Evolutionary conservation across 2,797 vertebrate genomes (phyloP), one percentile per base, ranked within the genome.

Genomic region (Mionectes olivaceus): DNA sequence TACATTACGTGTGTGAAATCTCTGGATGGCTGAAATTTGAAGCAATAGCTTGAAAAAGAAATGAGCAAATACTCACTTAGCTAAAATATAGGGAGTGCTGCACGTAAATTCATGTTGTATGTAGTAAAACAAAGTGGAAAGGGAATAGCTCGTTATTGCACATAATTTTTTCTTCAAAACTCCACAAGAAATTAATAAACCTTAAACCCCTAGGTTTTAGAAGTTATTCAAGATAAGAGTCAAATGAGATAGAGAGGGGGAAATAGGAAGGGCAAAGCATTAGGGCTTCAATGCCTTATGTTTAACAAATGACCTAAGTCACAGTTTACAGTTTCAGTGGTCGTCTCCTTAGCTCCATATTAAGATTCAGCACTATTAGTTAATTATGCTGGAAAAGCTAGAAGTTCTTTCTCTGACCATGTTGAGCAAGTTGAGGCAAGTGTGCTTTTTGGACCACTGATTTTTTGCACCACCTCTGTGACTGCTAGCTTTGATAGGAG

Each of bases 111-210:
- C 27, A 18, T 12, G 50, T 91, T 94, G 87, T 39, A 69, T 93
- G 55, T 93, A 96, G 87, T 96, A 95, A 94, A 96, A 94, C 94
- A 96, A 93, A 90, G 95, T 90, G 85, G 94, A 93, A 97, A 83
- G 52, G 71, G 90, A 94, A 91, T 90, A 93, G 85, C 67, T 96
- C 73, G 55, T 91, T 90, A 91, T 80, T 91, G 93, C 84, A 69
- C 85, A 95, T 85, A 8, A 85, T 94, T 95, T 95, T 96, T 93
- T 94, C 93, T 91, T 95, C 93, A 81, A 95, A 97, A 94, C 61
- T 70, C 69, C 37, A 43, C 84, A 87, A 93, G 93, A 97, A 96
- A 97, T 95, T 96, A 94, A 94, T 96, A 95, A 93, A 95, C 85
- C 90, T 94, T 93, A 93, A 93, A 82, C 24, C 65, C 71, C 43